A percentile compares a stretch with the other conserved stretches of the same genome.
Evolutionary conservation across 2,888 invertebrate species (phyloP).

Genomic region (Ichneumoninae sp.): DNA sequence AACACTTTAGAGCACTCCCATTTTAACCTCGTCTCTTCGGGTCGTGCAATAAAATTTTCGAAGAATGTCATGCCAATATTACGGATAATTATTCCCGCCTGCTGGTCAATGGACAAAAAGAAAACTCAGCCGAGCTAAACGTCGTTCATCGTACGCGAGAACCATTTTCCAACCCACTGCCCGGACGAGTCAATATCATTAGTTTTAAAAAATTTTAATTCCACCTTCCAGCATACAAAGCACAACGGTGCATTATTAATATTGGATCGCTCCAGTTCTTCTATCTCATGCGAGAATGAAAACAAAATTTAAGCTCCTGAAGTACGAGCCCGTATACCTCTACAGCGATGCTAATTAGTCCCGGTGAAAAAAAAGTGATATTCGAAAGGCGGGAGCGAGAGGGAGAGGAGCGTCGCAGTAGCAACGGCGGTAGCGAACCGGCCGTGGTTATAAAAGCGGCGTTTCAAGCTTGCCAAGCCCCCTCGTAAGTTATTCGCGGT

Average conservation of each 20-base stretch:
- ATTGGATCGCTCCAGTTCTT: constrained; percentile 9
- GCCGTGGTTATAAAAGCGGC: constrained; percentile 22
- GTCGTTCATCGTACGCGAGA: neutral
- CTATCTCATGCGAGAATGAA: constrained; percentile 25
- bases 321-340: constrained; percentile 24
- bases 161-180: neutral
- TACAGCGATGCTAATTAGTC: constrained; percentile 53
- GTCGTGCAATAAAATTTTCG: too few relatives aligned
- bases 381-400: constrained; percentile 22
- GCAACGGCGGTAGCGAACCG: constrained; percentile 7
- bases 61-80: neutral
- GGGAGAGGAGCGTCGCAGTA: neutral
- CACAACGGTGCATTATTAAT: constrained; percentile 24
- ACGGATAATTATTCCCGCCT: neutral
- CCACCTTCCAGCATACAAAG: neutral
- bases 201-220: neutral
- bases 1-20: too few relatives aligned
- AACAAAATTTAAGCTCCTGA: constrained; percentile 39
- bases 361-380: constrained; percentile 53
- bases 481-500: constrained; percentile 49
- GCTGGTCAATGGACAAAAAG: neutral
- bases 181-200: neutral
- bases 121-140: neutral
- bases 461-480: constrained; percentile 46
- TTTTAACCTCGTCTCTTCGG: too few relatives aligned